These are phyloP conservation scores for Caenorhabditis virilis DNA, from an alignment of 2,888 invertebrate species.

Conservation along the genomic window DNA sequence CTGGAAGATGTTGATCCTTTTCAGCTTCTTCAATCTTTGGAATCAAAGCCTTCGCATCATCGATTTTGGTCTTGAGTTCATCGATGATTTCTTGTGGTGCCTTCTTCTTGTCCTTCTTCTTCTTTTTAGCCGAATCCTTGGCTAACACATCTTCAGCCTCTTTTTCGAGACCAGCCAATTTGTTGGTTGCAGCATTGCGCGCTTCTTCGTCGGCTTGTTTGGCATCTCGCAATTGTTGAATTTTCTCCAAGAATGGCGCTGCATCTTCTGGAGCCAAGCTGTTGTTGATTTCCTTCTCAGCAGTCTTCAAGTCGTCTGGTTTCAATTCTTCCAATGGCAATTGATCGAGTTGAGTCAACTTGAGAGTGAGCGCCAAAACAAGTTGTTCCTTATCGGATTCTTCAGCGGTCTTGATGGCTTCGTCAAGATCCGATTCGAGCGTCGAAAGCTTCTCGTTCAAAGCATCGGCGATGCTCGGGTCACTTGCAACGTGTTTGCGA, in stretches of 20 bases:
- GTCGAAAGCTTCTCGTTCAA: slow-evolving; percentile 22
- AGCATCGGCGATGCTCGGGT: slow-evolving; percentile 22
- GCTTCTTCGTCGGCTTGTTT: slow-evolving; percentile 26
- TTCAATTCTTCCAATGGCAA: slow-evolving; percentile 23
- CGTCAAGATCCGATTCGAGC: slow-evolving; percentile 34
- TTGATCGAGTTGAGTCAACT: slow-evolving; percentile 32
- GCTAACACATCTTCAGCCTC: slow-evolving; percentile 26
- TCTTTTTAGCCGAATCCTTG: slow-evolving; percentile 30
- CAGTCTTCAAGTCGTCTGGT: slow-evolving; percentile 13
- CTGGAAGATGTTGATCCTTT: slow-evolving; percentile 30
- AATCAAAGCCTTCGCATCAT: slow-evolving; percentile 34
- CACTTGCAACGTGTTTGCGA: slow-evolving; percentile 36
- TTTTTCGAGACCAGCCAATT: slow-evolving; percentile 26
- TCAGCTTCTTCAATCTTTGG: slow-evolving; percentile 40
- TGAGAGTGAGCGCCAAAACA: slow-evolving; percentile 26
- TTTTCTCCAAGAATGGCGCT: slow-evolving; percentile 8
- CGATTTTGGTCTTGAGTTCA: slow-evolving; percentile 21
- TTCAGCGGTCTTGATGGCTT: slow-evolving; percentile 35
- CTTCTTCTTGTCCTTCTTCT: slow-evolving; percentile 42
- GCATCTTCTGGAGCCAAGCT: slow-evolving; percentile 25
- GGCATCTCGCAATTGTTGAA: slow-evolving; percentile 14
- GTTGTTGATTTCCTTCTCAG: slow-evolving; percentile 30
- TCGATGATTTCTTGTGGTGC: slow-evolving; percentile 28
- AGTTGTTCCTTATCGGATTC: slow-evolving; percentile 41
- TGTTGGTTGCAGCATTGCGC: slow-evolving; percentile 32